These are phyloP conservation scores for Rhopalosiphum nymphaeae DNA, from an alignment of 2,888 invertebrate species.

Conservation along the genomic window DNA sequence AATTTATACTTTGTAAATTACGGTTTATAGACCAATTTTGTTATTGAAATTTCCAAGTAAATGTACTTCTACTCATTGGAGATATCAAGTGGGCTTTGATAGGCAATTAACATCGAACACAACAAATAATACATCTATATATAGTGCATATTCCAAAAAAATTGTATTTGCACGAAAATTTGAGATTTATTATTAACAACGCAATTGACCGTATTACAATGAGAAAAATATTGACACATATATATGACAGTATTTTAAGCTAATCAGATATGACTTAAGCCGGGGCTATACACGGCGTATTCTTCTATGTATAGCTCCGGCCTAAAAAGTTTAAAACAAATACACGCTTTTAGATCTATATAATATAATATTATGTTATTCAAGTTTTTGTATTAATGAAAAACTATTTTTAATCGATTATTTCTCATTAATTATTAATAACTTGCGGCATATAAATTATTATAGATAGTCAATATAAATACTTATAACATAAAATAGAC, in stretches of 20 bases:
- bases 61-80: neutral
- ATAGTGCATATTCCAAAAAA: neutral
- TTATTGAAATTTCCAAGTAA: neutral
- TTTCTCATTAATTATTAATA: neutral
- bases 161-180: neutral
- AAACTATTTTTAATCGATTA: neutral
- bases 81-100: neutral
- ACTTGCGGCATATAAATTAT: neutral
- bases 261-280: too few relatives aligned
- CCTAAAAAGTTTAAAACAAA: neutral
- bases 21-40: neutral
- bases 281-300: too few relatives aligned
- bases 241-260: neutral
- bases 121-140: neutral
- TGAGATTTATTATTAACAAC: neutral
- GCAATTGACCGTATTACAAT: neutral
- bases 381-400: neutral
- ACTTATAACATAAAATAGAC: neutral
- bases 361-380: neutral
- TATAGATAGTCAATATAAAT: neutral
- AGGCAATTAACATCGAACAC: neutral
- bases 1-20: neutral
- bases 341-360: neutral
- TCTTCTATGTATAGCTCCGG: too few relatives aligned
- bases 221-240: neutral